Percentiles rank a stretch among this genome's conserved stretches.
These are phyloP conservation scores for Pollenia griseotomentosa DNA, from an alignment of 2,888 invertebrate species.

Conservation along the genomic window DNA sequence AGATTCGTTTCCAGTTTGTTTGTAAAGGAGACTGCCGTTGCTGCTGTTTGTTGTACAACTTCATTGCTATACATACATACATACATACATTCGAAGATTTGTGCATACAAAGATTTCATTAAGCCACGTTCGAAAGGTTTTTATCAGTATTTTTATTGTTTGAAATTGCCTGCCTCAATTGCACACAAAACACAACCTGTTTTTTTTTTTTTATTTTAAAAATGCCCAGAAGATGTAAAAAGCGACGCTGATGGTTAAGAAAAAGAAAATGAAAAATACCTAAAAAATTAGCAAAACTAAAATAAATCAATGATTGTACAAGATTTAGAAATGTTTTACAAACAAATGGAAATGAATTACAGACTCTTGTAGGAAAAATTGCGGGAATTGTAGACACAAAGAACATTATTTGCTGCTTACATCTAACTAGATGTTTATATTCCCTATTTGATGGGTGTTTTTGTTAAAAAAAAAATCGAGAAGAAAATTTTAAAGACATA, in stretches of 20 bases:
- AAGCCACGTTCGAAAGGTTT: constrained; percentile 57
- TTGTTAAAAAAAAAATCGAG: neutral
- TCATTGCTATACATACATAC: neutral
- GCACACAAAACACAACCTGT: constrained; percentile 44
- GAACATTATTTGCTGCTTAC: constrained; percentile 55
- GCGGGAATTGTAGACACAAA: constrained; percentile 62
- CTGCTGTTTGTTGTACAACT: neutral
- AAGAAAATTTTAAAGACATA: neutral
- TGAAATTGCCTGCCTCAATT: constrained; percentile 50
- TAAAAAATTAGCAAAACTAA: constrained; percentile 8
- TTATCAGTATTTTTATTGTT: constrained; percentile 60
- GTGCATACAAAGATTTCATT: constrained; percentile 62
- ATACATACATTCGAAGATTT: neutral
- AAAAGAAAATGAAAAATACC: neutral
- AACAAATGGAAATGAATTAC: constrained; percentile 57
- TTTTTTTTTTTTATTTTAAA: constrained; percentile 17
- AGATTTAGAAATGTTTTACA: constrained; percentile 66
- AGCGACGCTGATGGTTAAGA: constrained; percentile 48
- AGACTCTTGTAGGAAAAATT: constrained; percentile 21
- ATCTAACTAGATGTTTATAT: constrained; percentile 24
- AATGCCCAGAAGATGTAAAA: constrained; percentile 49
- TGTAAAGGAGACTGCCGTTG: constrained; percentile 39
- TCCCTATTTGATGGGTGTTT: constrained; percentile 7
- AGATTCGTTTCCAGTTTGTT: constrained; percentile 52
- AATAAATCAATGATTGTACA: constrained; percentile 58